Evolutionary conservation across 2,797 vertebrate species (phyloP).

Genomic region (Notamacropus eugenii): DNA sequence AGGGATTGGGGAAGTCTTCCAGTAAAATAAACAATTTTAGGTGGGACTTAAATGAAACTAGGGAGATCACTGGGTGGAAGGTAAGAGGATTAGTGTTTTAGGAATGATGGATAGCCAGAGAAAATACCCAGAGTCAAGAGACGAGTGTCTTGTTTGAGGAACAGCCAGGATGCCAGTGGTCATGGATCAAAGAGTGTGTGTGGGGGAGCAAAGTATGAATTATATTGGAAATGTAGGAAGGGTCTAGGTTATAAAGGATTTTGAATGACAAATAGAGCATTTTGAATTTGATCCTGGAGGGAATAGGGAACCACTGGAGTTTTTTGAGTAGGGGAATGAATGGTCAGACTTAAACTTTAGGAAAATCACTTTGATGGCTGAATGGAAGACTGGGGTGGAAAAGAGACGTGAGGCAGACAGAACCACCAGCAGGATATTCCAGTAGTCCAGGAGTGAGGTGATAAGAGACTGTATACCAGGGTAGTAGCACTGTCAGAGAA

Average conservation of each 20-base stretch:
- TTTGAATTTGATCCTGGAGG: background rate
- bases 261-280: background rate
- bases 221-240: background rate
- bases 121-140: background rate
- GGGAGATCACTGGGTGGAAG: background rate
- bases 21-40: background rate
- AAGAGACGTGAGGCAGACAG: background rate
- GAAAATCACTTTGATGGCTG: background rate
- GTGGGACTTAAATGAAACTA: background rate
- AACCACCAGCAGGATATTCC: background rate
- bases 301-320: background rate
- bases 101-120: background rate
- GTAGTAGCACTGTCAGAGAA: background rate
- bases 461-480: background rate
- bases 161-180: background rate
- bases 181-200: background rate
- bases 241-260: background rate
- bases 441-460: background rate
- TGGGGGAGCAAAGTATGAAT: background rate
- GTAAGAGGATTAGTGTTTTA: background rate
- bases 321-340: background rate
- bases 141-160: background rate
- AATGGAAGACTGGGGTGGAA: background rate
- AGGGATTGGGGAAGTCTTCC: background rate
- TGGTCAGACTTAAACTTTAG: background rate